Conservation (phyloP, 2,113 vertebrate genomes). For the Rynchops niger region DNA sequence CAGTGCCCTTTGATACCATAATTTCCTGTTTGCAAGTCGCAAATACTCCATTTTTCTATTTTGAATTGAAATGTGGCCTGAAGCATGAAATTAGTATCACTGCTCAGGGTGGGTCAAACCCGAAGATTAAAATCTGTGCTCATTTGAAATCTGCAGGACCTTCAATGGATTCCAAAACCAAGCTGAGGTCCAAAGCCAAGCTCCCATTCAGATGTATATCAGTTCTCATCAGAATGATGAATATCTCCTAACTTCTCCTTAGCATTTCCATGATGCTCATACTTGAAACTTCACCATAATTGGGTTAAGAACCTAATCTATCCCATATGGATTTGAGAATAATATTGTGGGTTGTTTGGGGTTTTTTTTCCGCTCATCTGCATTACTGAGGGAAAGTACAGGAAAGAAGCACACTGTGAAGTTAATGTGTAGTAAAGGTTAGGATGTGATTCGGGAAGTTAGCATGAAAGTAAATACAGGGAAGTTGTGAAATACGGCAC, state of each 20-base stretch:
- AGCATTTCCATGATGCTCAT: not conserved
- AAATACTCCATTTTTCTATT: constrained; percentile 1
- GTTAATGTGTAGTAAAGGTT: not conserved
- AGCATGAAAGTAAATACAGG: not conserved
- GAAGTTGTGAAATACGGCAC: not conserved
- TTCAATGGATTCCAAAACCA: constrained; percentile 1
- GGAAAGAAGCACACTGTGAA: not conserved
- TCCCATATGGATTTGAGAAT: not conserved
- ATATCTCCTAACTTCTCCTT: not conserved
- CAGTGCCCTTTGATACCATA: not conserved
- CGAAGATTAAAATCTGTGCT: not conserved
- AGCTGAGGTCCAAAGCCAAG: not conserved
- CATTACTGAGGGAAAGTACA: not conserved
- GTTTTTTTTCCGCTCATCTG: not conserved
- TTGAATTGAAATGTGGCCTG: constrained; percentile 10
- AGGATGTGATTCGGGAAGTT: not conserved
- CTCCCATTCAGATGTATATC: not conserved
- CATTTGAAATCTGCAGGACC: not conserved
- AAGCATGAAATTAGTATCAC: not conserved
- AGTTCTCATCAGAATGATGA: not conserved
- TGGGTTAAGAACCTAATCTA: not conserved
- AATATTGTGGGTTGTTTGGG: not conserved
- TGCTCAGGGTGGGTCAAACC: not conserved
- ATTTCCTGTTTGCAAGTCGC: not conserved
- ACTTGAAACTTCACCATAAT: not conserved